These are phyloP conservation scores for Hyles euphorbiae DNA, from an alignment of 1,140 invertebrate species.

Conservation along the genomic window DNA sequence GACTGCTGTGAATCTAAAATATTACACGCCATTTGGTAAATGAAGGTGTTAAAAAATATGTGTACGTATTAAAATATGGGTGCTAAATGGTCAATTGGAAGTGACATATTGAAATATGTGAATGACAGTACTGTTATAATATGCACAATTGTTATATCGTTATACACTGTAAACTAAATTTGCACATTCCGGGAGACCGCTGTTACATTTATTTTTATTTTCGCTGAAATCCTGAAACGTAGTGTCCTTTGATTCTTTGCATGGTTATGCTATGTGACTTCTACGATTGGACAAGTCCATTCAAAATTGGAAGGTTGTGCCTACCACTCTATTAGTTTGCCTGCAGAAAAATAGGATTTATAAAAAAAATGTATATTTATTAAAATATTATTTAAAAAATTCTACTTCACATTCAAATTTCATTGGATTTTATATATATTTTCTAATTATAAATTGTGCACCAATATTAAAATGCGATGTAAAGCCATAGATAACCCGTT, in stretches of 20 bases:
- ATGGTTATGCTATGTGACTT: slow-evolving; percentile 52
- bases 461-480: slow-evolving; percentile 3
- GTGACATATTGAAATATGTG: slow-evolving; percentile 35
- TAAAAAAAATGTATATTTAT: not conserved
- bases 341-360: slow-evolving; percentile 27
- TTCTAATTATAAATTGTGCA: slow-evolving; percentile 2
- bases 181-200: slow-evolving; percentile 54
- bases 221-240: slow-evolving; percentile 40
- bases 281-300: slow-evolving; percentile 14
- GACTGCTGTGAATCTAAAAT: slow-evolving; percentile 11
- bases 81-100: slow-evolving; percentile 31
- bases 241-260: slow-evolving; percentile 48
- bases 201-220: slow-evolving; percentile 43
- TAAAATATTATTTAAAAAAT: not conserved
- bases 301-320: slow-evolving; percentile 2
- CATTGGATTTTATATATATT: slow-evolving; percentile 13
- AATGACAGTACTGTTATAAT: slow-evolving; percentile 24
- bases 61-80: slow-evolving; percentile 16
- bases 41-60: slow-evolving; percentile 11
- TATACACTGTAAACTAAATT: slow-evolving; percentile 57
- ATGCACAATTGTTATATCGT: slow-evolving; percentile 29
- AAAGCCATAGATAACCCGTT: slow-evolving; percentile 10
- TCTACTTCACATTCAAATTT: slow-evolving; percentile 18
- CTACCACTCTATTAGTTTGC: slow-evolving; percentile 23
- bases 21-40: not conserved